Evolutionary conservation across 2,888 invertebrate genomes (phyloP).

Genomic region (Tryphoninae sp.): DNA sequence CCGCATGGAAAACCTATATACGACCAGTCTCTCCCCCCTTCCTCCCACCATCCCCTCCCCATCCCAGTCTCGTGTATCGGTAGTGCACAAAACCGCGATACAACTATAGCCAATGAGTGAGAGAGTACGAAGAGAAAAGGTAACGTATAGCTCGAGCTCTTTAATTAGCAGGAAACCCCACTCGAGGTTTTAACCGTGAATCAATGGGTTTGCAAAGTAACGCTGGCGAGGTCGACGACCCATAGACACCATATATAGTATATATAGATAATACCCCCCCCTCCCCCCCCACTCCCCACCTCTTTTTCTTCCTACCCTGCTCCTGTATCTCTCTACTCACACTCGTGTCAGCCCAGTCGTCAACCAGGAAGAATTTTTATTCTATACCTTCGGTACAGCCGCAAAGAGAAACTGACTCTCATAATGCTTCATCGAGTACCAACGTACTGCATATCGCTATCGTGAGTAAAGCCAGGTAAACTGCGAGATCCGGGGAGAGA

Average conservation of each 20-base stretch:
- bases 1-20: background rate
- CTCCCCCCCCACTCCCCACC: background rate
- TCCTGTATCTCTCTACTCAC: too few relatives aligned
- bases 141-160: constrained; percentile 45
- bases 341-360: background rate
- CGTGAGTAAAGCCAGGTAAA: constrained; percentile 29
- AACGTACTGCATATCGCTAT: constrained; percentile 61
- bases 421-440: constrained; percentile 67
- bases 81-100: constrained; percentile 11
- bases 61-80: too few relatives aligned
- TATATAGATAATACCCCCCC: constrained; percentile 1
- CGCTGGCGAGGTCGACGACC: constrained; percentile 69
- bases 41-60: background rate
- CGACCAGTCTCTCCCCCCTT: too few relatives aligned
- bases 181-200: constrained; percentile 68
- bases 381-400: constrained; percentile 43
- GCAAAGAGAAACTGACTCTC: constrained; percentile 58
- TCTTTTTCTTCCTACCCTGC: background rate
- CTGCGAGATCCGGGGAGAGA: background rate
- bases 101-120: constrained; percentile 26
- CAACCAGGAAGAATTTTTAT: constrained; percentile 43
- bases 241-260: constrained; percentile 39
- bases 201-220: constrained; percentile 70
- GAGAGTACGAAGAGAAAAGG: constrained; percentile 21
- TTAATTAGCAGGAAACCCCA: constrained; percentile 64